phyloP scores from a whole-genome alignment of 1,140 invertebrate species.

The Holotrichia oblita region DNA sequence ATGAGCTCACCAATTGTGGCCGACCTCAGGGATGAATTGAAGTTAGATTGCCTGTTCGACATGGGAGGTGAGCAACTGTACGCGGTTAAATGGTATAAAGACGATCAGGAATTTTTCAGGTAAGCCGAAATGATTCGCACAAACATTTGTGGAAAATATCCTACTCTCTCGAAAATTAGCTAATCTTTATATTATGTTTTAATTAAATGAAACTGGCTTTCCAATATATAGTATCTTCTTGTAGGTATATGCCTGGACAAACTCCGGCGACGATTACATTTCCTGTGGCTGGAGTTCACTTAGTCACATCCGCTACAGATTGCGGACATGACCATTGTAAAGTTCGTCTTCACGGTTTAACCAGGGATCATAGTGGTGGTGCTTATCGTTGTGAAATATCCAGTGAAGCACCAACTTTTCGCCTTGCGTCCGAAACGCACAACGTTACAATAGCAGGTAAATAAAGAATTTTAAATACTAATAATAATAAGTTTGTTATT shows the following conservation, averaged over 20 bases:
- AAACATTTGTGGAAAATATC: neutral
- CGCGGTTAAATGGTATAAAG: conserved; percentile 85
- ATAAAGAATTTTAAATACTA: neutral
- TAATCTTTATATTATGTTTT: too few relatives aligned
- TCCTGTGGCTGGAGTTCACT: conserved; percentile 52
- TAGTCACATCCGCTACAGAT: conserved; percentile 43
- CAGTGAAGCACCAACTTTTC: conserved; percentile 71
- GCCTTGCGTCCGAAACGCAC: conserved; percentile 65
- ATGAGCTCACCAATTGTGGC: conserved; percentile 63
- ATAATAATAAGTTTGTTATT: neutral
- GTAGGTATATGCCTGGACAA: conserved; percentile 48
- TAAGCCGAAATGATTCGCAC: conserved; percentile 19
- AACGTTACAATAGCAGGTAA: conserved; percentile 71
- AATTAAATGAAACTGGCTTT: neutral
- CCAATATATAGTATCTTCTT: conserved; percentile 14
- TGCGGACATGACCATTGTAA: conserved; percentile 49
- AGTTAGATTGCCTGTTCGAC: conserved; percentile 68
- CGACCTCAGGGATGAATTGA: conserved; percentile 64
- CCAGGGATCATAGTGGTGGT: conserved; percentile 57
- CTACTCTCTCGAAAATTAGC: too few relatives aligned
- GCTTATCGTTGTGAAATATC: conserved; percentile 72
- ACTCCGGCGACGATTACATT: conserved; percentile 48
- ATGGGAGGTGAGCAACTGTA: conserved; percentile 73
- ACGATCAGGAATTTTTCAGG: conserved; percentile 75
- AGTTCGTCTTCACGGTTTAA: conserved; percentile 46